These are phyloP conservation scores for Pluvialis apricaria DNA, from an alignment of 2,113 vertebrate genomes.

Conservation along the genomic window DNA sequence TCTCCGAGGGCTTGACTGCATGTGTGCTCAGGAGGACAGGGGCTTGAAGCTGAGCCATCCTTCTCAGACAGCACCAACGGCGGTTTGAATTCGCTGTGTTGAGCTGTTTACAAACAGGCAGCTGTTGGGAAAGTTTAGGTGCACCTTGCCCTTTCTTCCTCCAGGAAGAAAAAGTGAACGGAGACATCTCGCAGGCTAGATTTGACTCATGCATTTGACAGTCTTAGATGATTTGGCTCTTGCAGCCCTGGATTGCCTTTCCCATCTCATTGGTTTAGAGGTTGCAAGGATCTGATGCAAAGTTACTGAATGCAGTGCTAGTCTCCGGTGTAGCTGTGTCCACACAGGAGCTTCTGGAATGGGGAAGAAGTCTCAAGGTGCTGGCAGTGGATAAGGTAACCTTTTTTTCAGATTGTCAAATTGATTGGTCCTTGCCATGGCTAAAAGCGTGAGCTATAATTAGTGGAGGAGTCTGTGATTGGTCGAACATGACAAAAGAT, in stretches of 20 bases:
- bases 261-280: neutral
- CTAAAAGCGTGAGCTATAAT: neutral
- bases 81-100: neutral
- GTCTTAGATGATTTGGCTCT: neutral
- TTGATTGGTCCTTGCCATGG: neutral
- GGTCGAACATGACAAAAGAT: neutral
- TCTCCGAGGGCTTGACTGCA: neutral
- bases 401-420: neutral
- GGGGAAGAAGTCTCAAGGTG: neutral
- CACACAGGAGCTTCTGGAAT: neutral
- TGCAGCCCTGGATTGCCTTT: neutral
- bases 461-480: neutral
- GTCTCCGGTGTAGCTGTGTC: neutral
- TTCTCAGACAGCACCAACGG: neutral
- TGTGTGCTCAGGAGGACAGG: neutral
- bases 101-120: neutral
- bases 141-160: neutral
- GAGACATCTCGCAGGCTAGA: neutral
- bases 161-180: neutral
- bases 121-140: neutral
- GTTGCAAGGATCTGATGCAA: neutral
- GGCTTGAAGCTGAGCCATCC: neutral
- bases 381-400: neutral
- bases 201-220: neutral
- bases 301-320: neutral